These are phyloP conservation scores for Coelopa frigida DNA, from an alignment of 1,140 invertebrate species.

Conservation along the genomic window DNA sequence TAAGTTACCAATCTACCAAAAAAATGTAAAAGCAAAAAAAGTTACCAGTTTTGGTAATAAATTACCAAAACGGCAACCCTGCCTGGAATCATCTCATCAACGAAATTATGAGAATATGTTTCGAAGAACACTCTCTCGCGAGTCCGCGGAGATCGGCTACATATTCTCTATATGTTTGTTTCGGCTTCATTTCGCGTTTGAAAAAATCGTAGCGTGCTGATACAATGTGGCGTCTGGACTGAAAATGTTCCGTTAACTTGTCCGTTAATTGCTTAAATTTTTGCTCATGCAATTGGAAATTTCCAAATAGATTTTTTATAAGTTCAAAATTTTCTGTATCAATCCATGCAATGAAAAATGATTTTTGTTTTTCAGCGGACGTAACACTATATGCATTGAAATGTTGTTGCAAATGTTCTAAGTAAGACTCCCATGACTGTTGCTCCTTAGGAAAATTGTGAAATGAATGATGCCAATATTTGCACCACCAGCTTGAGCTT, in stretches of 20 bases:
- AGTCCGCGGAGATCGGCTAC: slow-evolving; percentile 14
- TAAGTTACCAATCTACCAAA: too few species aligned
- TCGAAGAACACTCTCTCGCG: slow-evolving; percentile 14
- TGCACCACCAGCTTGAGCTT: too few species aligned
- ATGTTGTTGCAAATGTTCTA: slow-evolving; percentile 7
- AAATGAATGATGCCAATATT: too few species aligned
- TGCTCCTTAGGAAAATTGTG: background rate
- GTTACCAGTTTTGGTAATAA: too few species aligned
- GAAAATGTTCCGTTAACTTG: slow-evolving; percentile 11
- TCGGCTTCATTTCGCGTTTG: slow-evolving; percentile 10
- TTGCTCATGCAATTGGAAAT: slow-evolving; percentile 2
- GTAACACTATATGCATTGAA: slow-evolving; percentile 1
- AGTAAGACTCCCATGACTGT: slow-evolving; percentile 7
- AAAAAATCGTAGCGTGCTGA: slow-evolving; percentile 11
- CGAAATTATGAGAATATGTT: slow-evolving; percentile 4
- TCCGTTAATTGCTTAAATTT: slow-evolving; percentile 8
- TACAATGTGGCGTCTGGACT: slow-evolving; percentile 2
- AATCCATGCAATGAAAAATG: slow-evolving; percentile 11
- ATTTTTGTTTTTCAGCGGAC: background rate
- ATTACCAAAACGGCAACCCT: too few species aligned
- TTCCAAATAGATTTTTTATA: slow-evolving; percentile 10
- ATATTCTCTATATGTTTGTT: slow-evolving; percentile 15
- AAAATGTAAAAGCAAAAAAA: too few species aligned
- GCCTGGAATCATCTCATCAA: slow-evolving; percentile 15
- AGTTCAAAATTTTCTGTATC: slow-evolving; percentile 13